Base-by-base conservation (phyloP, 2,113 vertebrate species). In the Aspiorhynchus laticeps region DNA sequence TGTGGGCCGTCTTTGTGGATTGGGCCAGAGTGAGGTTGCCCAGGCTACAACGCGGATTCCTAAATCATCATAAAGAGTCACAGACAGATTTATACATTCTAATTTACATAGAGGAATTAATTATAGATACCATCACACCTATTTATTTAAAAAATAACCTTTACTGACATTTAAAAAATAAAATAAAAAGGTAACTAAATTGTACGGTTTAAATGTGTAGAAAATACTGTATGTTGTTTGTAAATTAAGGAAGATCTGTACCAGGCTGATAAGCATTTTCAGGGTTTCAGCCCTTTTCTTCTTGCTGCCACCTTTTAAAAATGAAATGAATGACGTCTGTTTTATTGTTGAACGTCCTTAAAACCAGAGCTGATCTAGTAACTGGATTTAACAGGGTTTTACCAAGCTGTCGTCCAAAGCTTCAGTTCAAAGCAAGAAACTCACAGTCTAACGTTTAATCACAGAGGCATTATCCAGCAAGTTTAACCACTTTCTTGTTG, bases 401-500 rank as follows among this genome's bases (percentile, higher is more conserved):
- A 61, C n/a, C n/a, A 73, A 41, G 28, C 6, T 26, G 46, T 38
- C 38, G 14, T 63, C 14, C 51, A 65, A 51, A 65, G 51, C 53
- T 51, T 69, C 38, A 36, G 12, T 53, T 74, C 80, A 63, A 80
- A 80, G 59, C 46, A 67, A 43, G 38, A 84, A 84, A 84, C 48
- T 56, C 67, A 43, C 61, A 80, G 48, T 51, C 69, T 69, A 56
- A 9, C 38, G 63, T 36, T 79, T 36, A 63, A 67, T 61, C 19
- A 46, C 11, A 43, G 95, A 92, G 93, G 92, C 93, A 94, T 93
- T 92, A 94, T 96, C 95, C 95, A 95, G 96, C 96, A 95, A 93
- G 95, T 95, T 96, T 94, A 96, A 96, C 96, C 95, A 95, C 96
- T 96, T 95, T 96, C 93, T 95, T 94, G 92, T 91, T 96, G 96